Base-by-base conservation (phyloP, 2,888 invertebrate genomes). In the Drosophila tanythrix region DNA sequence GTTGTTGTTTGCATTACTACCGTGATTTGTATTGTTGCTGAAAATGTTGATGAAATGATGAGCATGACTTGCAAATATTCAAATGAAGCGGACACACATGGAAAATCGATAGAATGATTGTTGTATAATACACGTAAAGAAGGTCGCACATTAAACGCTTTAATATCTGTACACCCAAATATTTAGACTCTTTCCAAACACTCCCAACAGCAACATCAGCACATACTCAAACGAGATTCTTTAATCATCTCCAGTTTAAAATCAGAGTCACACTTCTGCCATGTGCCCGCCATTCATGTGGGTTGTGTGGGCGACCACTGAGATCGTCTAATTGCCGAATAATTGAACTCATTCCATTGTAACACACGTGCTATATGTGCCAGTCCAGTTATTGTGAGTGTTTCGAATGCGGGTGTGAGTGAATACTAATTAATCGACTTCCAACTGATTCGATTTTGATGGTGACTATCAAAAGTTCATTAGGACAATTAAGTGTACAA, bases 41-140 rank as follows among this genome's bases (percentile, higher is more conserved):
- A 79, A 70, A 75, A 72, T 81, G 79, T 79, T 70, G 82, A 74
- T 81, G 76, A 74, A 82, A 81, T 81, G 83, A 79, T 82, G 83
- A 66, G 79, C 69, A 88, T 87, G 87, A 88, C 82, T 53, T 27
- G 82, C 87, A 80, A 40, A 71, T 88, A 89, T 88, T 89, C 78
- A 87, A 87, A 89, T 87, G 74, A 87, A 68, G 74, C 77, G 61
- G 66, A 58, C 70, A 83, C 72, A 85, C 74, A 88, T 82, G 83
- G 76, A 89, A 89, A 87, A 87, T 87, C 87, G 85, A 87, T 89
- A 89, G 76, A 87, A 89, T 87, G 84, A 87, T 87, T 89, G 79
- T 83, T 85, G 83, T 85, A 88, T 85, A 82, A 88, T 85, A 70
- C 83, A 70, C 63, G 76, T 62, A 55, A 76, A 81, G 80, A 88